Percentiles rank a stretch among this genome's conserved stretches.
Conservation (phyloP, 2,888 invertebrate genomes). For the Lasioglossum marginatum region DNA sequence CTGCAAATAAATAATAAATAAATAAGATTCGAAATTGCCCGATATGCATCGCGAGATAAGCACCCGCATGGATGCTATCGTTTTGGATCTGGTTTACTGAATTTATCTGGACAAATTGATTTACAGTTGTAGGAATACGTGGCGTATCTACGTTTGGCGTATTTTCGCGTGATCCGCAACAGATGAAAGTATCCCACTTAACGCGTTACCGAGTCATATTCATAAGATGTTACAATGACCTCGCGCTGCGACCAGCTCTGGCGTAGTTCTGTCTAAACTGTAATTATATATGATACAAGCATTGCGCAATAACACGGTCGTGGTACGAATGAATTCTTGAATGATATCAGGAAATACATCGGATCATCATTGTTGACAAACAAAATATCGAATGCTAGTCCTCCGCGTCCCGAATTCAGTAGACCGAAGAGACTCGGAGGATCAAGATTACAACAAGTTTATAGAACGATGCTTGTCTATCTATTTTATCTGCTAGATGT, state of each 20-base stretch:
- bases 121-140: background rate
- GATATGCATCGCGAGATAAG: background rate
- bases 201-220: background rate
- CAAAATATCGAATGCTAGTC: background rate
- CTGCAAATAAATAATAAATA: no score
- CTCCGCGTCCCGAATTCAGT: background rate
- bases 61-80: background rate
- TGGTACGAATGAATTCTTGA: background rate
- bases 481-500: background rate
- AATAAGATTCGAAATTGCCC: background rate
- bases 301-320: background rate
- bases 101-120: background rate
- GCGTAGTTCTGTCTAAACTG: background rate
- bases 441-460: background rate
- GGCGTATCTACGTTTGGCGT: background rate
- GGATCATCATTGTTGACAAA: background rate
- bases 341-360: background rate
- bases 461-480: background rate
- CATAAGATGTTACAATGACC: background rate
- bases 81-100: background rate
- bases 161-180: background rate
- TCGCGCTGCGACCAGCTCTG: background rate
- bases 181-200: background rate
- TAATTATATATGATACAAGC: background rate
- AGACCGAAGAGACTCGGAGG: background rate